A percentile compares a stretch with the other conserved stretches of the same genome.
phyloP scores from a whole-genome alignment of 1,140 invertebrate genomes.

The Holotrichia oblita region DNA sequence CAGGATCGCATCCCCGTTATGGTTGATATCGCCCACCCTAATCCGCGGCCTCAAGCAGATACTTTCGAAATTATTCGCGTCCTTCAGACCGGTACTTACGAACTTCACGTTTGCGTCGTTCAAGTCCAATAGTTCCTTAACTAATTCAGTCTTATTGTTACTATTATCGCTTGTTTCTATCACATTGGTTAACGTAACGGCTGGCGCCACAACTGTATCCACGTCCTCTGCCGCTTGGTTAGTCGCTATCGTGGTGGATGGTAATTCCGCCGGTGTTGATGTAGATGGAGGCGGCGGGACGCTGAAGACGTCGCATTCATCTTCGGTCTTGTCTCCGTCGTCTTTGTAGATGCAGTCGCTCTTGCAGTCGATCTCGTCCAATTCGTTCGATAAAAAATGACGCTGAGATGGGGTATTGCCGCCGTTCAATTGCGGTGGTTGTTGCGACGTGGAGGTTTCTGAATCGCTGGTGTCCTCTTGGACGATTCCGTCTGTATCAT shows the following conservation, averaged over 20 bases:
- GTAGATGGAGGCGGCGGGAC: background rate
- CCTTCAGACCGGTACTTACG: too few species aligned
- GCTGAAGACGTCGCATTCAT: conserved; percentile 11
- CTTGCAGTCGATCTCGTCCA: conserved; percentile 46
- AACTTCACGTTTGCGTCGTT: background rate
- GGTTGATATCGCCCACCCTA: conserved; percentile 40
- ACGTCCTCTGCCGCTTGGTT: too few species aligned
- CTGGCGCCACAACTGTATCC: too few species aligned
- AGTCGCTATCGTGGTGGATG: background rate
- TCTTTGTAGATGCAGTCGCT: conserved; percentile 48
- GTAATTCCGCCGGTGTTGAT: background rate
- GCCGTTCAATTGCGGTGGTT: background rate
- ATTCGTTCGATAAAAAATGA: background rate
- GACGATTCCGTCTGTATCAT: background rate
- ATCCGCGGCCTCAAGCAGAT: background rate
- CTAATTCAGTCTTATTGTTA: conserved; percentile 44
- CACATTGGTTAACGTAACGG: too few species aligned
- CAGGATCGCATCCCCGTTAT: conserved; percentile 39
- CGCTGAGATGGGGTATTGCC: background rate
- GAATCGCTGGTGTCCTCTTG: background rate
- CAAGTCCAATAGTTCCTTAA: conserved; percentile 51
- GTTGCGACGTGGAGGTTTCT: background rate
- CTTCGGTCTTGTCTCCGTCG: conserved; percentile 56
- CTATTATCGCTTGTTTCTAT: conserved; percentile 50
- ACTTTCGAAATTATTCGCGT: too few species aligned